phyloP scores from a whole-genome alignment of 35 echinoderm and acorn worm genomes.

The Strongylocentrotus purpuratus region DNA sequence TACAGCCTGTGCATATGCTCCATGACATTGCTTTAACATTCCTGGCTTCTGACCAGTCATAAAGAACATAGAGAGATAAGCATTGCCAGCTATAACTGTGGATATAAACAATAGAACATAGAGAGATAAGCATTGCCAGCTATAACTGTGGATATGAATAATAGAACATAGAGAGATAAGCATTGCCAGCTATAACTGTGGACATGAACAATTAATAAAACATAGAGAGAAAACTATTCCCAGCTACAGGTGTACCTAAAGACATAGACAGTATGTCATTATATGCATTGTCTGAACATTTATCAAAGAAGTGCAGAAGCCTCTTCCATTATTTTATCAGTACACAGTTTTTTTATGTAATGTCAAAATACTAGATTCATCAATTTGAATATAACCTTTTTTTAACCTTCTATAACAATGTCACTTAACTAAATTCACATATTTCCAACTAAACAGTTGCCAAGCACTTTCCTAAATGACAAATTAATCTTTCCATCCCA shows the following conservation, averaged over 20 bases:
- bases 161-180: slow-evolving; percentile 59
- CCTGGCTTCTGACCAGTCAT: slow-evolving; percentile 77
- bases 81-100: slow-evolving; percentile 95
- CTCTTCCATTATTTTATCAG: no score
- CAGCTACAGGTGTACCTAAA: slow-evolving; percentile 70
- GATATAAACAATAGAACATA: slow-evolving; percentile 28
- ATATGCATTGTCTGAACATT: no score
- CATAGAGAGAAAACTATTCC: slow-evolving; percentile 57
- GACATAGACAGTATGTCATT: no score
- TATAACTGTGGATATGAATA: slow-evolving; percentile 70
- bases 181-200: slow-evolving; percentile 95
- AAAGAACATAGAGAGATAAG: slow-evolving; percentile 93
- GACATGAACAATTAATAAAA: slow-evolving; percentile 38
- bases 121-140: slow-evolving; percentile 45
- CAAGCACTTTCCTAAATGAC: no score
- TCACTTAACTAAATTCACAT: no score
- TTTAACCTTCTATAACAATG: no score
- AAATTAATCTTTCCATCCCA: no score
- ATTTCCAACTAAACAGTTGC: no score
- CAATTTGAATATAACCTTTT: no score
- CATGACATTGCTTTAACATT: slow-evolving; percentile 91
- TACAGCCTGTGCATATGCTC: slow-evolving; percentile 96
- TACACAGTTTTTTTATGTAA: no score
- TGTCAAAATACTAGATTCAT: no score
- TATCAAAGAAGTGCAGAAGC: no score